Percentiles rank a stretch among this genome's conserved stretches.
Evolutionary conservation across 1,140 invertebrate genomes (phyloP).

Genomic region (Cotesia chilonis): DNA sequence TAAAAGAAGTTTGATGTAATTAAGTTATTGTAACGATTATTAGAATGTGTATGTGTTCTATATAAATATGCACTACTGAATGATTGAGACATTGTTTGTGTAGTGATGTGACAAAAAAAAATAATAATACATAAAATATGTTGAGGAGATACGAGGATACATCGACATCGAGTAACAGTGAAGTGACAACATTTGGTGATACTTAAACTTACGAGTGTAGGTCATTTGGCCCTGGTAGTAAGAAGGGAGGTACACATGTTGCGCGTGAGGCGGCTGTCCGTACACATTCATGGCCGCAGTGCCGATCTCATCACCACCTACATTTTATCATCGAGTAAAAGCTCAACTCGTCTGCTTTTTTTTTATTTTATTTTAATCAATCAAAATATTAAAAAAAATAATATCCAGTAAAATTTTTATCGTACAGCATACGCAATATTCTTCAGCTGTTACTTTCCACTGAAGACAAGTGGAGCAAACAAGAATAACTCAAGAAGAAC

Average conservation of each 20-base stretch:
- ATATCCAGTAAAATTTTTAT: background rate
- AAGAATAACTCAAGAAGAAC: conserved; percentile 10
- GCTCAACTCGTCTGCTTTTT: conserved; percentile 38
- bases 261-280: conserved; percentile 76
- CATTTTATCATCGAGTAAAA: conserved; percentile 59
- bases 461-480: conserved; percentile 6
- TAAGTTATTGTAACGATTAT: background rate
- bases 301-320: conserved; percentile 75
- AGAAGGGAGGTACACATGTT: conserved; percentile 79
- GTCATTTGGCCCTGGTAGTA: conserved; percentile 81
- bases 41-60: background rate
- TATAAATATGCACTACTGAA: conserved; percentile 5
- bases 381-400: conserved; percentile 28
- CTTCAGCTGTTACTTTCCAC: background rate
- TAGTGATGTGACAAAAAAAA: conserved; percentile 4
- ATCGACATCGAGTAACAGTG: conserved; percentile 41
- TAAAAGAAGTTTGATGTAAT: background rate
- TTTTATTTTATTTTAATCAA: conserved; percentile 49
- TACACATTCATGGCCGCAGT: conserved; percentile 73
- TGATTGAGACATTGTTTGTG: conserved; percentile 8
- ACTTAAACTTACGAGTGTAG: conserved; percentile 77
- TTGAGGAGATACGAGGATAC: conserved; percentile 44
- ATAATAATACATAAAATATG: conserved; percentile 26
- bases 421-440: background rate
- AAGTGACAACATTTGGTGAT: conserved; percentile 43